phyloP scores from a whole-genome alignment of 2,888 invertebrate genomes.

The Cylindroiulus punctatus region DNA sequence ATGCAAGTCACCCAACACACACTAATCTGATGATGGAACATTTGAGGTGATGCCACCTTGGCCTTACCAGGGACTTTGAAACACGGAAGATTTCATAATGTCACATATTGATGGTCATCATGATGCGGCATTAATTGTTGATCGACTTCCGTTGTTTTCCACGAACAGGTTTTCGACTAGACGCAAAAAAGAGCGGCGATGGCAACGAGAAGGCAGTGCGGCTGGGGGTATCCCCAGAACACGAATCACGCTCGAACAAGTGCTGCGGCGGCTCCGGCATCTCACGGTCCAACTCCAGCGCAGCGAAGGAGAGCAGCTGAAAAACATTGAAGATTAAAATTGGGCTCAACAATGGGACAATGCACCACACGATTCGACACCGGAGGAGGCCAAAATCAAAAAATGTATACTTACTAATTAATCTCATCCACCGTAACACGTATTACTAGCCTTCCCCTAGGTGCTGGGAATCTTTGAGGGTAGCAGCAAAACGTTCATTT shows the following conservation, averaged over 20 bases:
- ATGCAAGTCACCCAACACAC: no score
- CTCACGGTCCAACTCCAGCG: conserved; percentile 22
- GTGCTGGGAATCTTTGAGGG: neutral
- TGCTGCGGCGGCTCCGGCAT: conserved; percentile 50
- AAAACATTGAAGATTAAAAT: neutral
- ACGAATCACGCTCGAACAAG: neutral
- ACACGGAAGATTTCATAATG: no score
- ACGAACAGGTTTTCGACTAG: conserved; percentile 50
- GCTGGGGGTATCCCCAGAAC: conserved; percentile 53
- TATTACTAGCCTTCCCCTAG: neutral
- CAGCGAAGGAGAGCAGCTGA: conserved; percentile 6
- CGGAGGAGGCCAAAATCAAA: neutral
- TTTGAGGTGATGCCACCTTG: no score
- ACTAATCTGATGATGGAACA: no score
- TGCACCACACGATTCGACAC: neutral
- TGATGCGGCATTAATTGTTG: neutral
- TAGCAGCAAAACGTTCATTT: neutral
- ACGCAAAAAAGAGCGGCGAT: conserved; percentile 49
- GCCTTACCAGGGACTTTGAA: no score
- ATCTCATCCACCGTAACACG: neutral
- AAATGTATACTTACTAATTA: conserved; percentile 25
- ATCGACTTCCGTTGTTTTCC: neutral
- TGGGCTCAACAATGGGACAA: neutral
- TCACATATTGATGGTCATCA: neutral
- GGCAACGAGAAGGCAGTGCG: conserved; percentile 51